A percentile compares a stretch with the other conserved stretches of the same genome.
Conservation (phyloP, 1,140 invertebrate genomes). For the Liolophura sinensis region DNA sequence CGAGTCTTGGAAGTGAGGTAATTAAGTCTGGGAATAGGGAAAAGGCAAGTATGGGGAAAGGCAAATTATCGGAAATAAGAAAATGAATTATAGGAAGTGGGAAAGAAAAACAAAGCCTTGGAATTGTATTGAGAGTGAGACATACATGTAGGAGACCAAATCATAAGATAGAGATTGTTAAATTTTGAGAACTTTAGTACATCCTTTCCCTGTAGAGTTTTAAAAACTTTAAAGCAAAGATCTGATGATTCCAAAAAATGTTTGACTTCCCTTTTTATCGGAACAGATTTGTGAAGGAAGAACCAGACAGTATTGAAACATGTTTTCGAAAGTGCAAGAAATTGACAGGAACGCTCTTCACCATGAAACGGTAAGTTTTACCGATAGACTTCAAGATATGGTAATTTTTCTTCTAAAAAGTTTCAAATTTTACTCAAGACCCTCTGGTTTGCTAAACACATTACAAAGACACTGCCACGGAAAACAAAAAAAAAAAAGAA, state of each 20-base stretch:
- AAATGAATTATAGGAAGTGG: background rate
- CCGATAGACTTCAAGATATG: too few species aligned
- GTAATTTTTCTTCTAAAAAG: too few species aligned
- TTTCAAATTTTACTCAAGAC: too few species aligned
- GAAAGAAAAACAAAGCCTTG: too few species aligned
- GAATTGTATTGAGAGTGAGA: too few species aligned
- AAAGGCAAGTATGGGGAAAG: background rate
- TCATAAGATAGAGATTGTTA: too few species aligned
- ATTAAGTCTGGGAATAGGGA: too few species aligned
- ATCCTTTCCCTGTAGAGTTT: background rate
- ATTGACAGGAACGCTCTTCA: slow-evolving; percentile 92
- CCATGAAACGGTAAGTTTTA: slow-evolving; percentile 83
- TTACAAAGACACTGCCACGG: too few species aligned
- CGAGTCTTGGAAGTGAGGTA: too few species aligned
- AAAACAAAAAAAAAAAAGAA: too few species aligned
- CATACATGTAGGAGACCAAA: too few species aligned
- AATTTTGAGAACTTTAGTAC: background rate
- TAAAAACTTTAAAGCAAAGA: background rate
- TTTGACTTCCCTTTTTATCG: slow-evolving; percentile 1
- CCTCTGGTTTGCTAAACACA: too few species aligned
- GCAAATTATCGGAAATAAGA: background rate
- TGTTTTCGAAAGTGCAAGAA: slow-evolving; percentile 93
- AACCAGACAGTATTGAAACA: slow-evolving; percentile 88
- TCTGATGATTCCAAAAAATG: background rate
- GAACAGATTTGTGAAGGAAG: slow-evolving; percentile 84